Percentiles rank a stretch among this genome's conserved stretches.
phyloP scores from a whole-genome alignment of 2,888 invertebrate species.

The Drosophila colorata region DNA sequence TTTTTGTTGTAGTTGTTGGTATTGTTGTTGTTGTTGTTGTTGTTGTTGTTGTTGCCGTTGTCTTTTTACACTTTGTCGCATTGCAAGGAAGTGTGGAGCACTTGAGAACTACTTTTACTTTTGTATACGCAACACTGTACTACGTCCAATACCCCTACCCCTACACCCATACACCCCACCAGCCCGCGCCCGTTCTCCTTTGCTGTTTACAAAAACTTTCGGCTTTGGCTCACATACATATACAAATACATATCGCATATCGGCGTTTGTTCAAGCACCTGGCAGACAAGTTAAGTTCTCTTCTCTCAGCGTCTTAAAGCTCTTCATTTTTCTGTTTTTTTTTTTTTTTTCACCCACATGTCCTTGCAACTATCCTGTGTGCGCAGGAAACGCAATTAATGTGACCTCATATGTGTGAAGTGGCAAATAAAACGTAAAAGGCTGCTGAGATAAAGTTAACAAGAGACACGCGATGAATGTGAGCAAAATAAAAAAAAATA shows the following conservation, averaged over 20 bases:
- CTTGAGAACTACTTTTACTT: slow-evolving; percentile 78
- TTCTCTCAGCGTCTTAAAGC: slow-evolving; percentile 28
- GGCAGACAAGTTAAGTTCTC: slow-evolving; percentile 42
- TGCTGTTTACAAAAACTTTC: slow-evolving; percentile 29
- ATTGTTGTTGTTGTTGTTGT: slow-evolving; percentile 37
- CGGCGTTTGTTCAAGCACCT: slow-evolving; percentile 55
- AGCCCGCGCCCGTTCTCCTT: neutral
- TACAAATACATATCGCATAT: slow-evolving; percentile 27
- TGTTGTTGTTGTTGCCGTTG: slow-evolving; percentile 45
- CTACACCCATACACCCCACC: neutral
- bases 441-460: slow-evolving; percentile 27
- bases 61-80: slow-evolving; percentile 75
- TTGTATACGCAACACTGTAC: slow-evolving; percentile 71
- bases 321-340: too few relatives aligned
- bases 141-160: slow-evolving; percentile 29
- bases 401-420: slow-evolving; percentile 41
- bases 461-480: slow-evolving; percentile 4
- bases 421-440: slow-evolving; percentile 14
- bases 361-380: slow-evolving; percentile 35
- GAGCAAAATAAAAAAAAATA: slow-evolving; percentile 2
- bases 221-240: slow-evolving; percentile 13
- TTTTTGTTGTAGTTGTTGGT: slow-evolving; percentile 20
- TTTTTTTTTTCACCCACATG: slow-evolving; percentile 17
- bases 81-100: slow-evolving; percentile 73
- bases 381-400: slow-evolving; percentile 45